Evolutionary conservation across 2,797 vertebrate species (phyloP).

Genomic region (Rachycentron canadum): DNA sequence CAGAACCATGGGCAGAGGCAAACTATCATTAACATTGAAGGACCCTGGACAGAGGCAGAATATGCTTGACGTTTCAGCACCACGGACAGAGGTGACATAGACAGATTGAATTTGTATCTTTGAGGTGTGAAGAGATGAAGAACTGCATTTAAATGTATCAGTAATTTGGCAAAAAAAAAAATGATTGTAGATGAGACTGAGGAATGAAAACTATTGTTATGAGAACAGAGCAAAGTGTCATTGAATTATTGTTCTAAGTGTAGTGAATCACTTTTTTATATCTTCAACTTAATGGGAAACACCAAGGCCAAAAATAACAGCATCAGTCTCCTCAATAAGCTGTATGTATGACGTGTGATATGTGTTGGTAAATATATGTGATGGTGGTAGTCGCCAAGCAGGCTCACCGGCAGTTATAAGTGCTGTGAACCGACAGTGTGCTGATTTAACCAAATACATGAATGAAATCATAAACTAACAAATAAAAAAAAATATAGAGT

Average conservation of each 20-base stretch:
- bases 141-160: neutral
- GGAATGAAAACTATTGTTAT: neutral
- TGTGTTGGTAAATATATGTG: neutral
- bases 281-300: neutral
- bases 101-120: too few species aligned
- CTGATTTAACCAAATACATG: neutral
- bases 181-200: too few species aligned
- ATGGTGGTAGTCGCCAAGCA: neutral
- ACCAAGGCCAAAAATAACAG: neutral
- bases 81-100: too few species aligned
- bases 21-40: neutral
- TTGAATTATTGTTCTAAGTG: neutral
- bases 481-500: too few species aligned
- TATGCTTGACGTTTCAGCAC: too few species aligned
- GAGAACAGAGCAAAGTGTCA: neutral
- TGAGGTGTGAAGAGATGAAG: neutral
- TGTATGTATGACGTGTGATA: neutral
- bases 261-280: neutral
- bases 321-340: neutral
- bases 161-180: neutral
- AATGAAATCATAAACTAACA: too few species aligned
- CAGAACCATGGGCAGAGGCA: slow-evolving; percentile 35
- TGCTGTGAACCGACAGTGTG: neutral
- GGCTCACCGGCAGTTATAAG: neutral
- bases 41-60: neutral